Conservation (phyloP, 37 sponge, comb jelly and placozoan genomes). For the Eunapius fragilis region DNA sequence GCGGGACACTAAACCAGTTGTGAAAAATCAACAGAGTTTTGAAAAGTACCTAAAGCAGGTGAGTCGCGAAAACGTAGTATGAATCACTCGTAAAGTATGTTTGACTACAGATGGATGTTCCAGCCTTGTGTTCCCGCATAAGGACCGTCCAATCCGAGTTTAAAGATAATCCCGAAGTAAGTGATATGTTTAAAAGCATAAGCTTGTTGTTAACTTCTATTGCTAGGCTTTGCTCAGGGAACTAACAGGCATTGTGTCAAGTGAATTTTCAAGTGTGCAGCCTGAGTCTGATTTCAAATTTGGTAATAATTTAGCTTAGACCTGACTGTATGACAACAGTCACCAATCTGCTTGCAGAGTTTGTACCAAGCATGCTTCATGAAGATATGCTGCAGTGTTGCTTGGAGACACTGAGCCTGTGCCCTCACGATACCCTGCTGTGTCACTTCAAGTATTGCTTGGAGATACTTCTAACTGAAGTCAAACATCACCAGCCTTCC, state of each 20-base stretch:
- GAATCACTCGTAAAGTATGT: not conserved
- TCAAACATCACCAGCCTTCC: not conserved
- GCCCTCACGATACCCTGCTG: not conserved
- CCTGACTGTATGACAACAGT: not conserved
- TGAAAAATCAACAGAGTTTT: not conserved
- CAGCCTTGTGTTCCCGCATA: not conserved
- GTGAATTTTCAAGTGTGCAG: not conserved
- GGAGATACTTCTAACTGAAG: not conserved
- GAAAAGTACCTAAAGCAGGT: not conserved
- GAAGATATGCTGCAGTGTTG: not conserved
- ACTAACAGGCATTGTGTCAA: not conserved
- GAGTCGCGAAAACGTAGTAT: not conserved
- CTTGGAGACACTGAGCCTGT: not conserved
- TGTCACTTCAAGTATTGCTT: not conserved
- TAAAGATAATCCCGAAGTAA: not conserved
- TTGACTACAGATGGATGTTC: not conserved
- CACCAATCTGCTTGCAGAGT: not conserved
- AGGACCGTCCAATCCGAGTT: not conserved
- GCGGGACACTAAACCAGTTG: not conserved
- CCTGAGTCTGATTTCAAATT: not conserved
- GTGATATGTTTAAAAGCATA: not conserved
- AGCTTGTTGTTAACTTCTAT: not conserved
- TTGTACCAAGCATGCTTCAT: not conserved
- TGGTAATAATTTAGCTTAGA: not conserved
- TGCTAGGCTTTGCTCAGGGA: not conserved